Conservation (phyloP, 64 coral and sea anemone species). For the Montipora sp. region DNA sequence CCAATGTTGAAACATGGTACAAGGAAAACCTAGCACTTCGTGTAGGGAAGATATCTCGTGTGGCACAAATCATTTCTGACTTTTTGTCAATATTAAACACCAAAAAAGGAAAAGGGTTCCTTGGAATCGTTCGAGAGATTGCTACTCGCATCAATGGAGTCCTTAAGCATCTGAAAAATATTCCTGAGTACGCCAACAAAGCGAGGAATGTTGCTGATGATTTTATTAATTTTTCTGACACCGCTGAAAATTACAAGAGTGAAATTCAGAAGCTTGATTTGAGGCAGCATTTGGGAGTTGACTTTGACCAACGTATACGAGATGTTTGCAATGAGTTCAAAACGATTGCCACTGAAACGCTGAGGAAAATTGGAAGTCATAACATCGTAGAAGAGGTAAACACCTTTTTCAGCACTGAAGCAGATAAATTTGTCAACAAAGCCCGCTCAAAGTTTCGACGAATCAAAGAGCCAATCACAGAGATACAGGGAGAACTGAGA, state of each 20-base stretch:
- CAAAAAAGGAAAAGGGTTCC: slow-evolving; percentile 57
- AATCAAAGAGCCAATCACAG: slow-evolving; percentile 75
- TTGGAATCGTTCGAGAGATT: slow-evolving; percentile 65
- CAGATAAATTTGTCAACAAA: slow-evolving; percentile 67
- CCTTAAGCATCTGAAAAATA: slow-evolving; percentile 59
- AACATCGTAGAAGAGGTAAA: slow-evolving; percentile 74
- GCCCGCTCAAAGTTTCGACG: slow-evolving; percentile 62
- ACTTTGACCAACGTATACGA: slow-evolving; percentile 74
- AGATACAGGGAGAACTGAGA: slow-evolving; percentile 65
- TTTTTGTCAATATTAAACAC: slow-evolving; percentile 80
- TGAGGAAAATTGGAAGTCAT: slow-evolving; percentile 69
- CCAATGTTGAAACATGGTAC: slow-evolving; percentile 83
- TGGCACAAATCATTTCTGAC: slow-evolving; percentile 61
- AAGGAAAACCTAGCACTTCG: slow-evolving; percentile 63
- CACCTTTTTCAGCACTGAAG: slow-evolving; percentile 72
- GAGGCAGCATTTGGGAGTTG: slow-evolving; percentile 69
- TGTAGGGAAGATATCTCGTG: slow-evolving; percentile 76
- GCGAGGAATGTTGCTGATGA: slow-evolving; percentile 86
- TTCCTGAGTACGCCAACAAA: slow-evolving; percentile 83
- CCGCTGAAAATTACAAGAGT: slow-evolving; percentile 68
- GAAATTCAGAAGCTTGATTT: slow-evolving; percentile 79
- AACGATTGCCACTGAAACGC: slow-evolving; percentile 45
- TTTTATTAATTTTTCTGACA: slow-evolving; percentile 77
- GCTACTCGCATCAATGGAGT: slow-evolving; percentile 73
- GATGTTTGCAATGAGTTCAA: slow-evolving; percentile 85